Evolutionary conservation across 1,140 invertebrate genomes (phyloP), one percentile per base, ranked within the genome.

Genomic region (Diploscapter pachys): DNA sequence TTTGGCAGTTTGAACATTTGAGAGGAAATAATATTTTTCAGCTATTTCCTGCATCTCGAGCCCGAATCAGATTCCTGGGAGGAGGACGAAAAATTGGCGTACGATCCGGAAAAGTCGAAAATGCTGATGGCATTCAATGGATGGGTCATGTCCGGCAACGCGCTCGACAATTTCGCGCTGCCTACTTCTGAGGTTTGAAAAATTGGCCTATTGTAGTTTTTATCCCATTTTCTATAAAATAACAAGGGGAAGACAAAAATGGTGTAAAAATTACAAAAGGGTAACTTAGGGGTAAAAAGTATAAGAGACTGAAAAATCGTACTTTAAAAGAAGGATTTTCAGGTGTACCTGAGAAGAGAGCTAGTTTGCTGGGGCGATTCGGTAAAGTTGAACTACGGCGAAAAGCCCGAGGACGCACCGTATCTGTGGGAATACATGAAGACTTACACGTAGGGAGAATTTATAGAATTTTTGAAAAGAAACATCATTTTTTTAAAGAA

Each of bases 321-420:
- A 31, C 31, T 31, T 31, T 0, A 31, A 31, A 31, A 31, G 31
- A 31, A 31, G 31, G 1, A 87, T 31, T 62, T 72, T 6, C 52
- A 76, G 67, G 76, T 83, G 50, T 99, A 98, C 86, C 87, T 99
- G 54, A 89, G 94, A 71, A 87, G 96, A 81, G 96, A 99, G 87
- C 89, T 99, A 56, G 92, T 99, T 76, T 92, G 93, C 50, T 99
- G 97, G 97, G 94, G 94, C 48, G 97, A 99, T 85, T 96, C 93
- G 86, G 93, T 98, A 3, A 99, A 99, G 88, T 88, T 99, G 51
- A 89, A 93, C 87, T 99, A 92, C 88, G 96, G 96, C 5, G 88
- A 92, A 31, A 90, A 90, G 78, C 93, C 93, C 0, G 91, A 92
- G 82, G 95, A 98, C 86, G 93, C 90, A 81, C 93, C 95, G 2